Evolutionary conservation across 1,140 invertebrate species (phyloP), one percentile per base, ranked within the genome.

Genomic region (Cotesia typhae): DNA sequence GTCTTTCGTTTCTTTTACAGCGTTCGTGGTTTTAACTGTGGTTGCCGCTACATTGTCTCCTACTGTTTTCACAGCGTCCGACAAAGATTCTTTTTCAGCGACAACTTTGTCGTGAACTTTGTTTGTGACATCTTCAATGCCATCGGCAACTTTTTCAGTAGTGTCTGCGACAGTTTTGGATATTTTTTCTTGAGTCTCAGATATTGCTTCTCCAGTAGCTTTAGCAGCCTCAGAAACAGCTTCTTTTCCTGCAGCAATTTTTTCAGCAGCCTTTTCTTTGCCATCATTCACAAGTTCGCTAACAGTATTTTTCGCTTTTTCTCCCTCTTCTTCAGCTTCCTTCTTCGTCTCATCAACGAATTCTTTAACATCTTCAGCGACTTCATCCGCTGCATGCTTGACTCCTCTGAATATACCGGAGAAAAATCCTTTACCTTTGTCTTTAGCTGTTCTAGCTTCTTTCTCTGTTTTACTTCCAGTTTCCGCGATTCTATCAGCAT

Each of bases 361-460:
- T 2, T 71, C 68, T 38, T 72, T 72, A 4, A 71, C 70, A 7
- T 75, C 71, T 10, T 75, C 69, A n/a, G 52, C 28, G 35, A 70
- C 69, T 73, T 75, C 70, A 52, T 69, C 70, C 0, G 61, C 72
- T 28, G 67, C 64, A 59, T 83, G 60, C 28, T 77, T 79, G 0
- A 73, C 57, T 14, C 74, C 74, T 67, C 75, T 78, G n/a, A 79
- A 75, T 4, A 79, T 79, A 0, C 77, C 78, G 1, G 78, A 77
- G 7, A 79, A 73, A 4, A 78, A 77, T 1, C 72, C 69, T 51
- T 66, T 20, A 17, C 51, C 63, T 60, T 80, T 82, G 1, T 79
- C 81, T 41, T 83, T 81, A 0, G 66, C 41, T 66, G 81, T 84
- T 5, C 82, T 82, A 0, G 74, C 71, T 64, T 81, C 81, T 67